Conservation (phyloP, 2,113 vertebrate genomes). For the Semicossyphus pulcher region DNA sequence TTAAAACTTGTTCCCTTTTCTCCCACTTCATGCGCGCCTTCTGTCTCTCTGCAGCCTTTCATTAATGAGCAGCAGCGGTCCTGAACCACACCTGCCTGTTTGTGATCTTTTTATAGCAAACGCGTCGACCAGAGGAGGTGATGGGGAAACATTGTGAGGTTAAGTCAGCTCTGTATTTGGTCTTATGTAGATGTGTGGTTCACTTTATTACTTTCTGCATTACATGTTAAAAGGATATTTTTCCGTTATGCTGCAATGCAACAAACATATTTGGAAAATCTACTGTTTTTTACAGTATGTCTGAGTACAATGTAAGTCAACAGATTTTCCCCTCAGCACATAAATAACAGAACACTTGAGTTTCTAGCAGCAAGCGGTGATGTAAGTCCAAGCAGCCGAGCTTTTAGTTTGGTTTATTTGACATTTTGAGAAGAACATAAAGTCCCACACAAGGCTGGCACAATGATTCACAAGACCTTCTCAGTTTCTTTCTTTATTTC, state of each 20-base stretch:
- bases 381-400: too few species aligned
- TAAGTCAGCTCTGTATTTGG: too few species aligned
- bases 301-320: too few species aligned
- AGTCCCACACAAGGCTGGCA: not conserved
- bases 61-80: constrained; percentile 26
- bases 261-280: too few species aligned
- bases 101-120: not conserved
- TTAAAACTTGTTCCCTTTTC: not conserved
- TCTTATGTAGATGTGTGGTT: constrained; percentile 26
- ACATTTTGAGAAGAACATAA: not conserved
- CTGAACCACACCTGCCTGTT: constrained; percentile 7
- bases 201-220: not conserved
- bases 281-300: too few species aligned
- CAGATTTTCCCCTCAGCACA: too few species aligned
- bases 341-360: too few species aligned
- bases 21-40: constrained; percentile 30
- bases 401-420: too few species aligned
- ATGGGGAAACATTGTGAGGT: constrained; percentile 5
- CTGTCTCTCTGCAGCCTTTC: constrained; percentile 4
- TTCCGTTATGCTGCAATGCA: too few species aligned
- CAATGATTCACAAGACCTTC: not conserved
- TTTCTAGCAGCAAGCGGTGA: too few species aligned
- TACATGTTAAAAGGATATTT: too few species aligned
- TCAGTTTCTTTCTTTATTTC: not conserved
- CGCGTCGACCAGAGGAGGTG: not conserved